Evolutionary conservation across 2,888 invertebrate species (phyloP).

Genomic region (Apotomis capreana): DNA sequence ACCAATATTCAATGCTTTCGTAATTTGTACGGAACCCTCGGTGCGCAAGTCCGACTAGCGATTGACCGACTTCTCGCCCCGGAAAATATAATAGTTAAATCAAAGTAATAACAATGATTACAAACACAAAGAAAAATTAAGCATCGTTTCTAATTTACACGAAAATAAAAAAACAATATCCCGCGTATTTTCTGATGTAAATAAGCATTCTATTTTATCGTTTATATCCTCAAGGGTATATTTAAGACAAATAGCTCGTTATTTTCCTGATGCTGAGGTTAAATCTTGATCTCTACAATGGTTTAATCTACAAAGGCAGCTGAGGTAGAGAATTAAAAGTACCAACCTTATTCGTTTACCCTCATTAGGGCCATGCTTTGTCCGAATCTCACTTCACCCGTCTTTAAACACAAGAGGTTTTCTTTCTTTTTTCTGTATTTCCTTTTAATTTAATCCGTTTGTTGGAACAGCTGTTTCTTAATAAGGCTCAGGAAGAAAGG

Average conservation of each 20-base stretch:
- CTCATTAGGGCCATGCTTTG: constrained; percentile 29
- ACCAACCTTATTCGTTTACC: constrained; percentile 28
- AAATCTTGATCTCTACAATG: constrained; percentile 24
- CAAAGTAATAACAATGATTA: no score
- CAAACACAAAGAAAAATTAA: no score
- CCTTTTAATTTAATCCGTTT: constrained; percentile 71
- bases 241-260: neutral
- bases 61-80: no score
- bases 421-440: constrained; percentile 50
- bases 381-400: constrained; percentile 27
- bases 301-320: constrained; percentile 24
- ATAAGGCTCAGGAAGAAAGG: constrained; percentile 51
- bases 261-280: constrained; percentile 1
- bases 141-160: no score
- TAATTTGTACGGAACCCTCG: no score
- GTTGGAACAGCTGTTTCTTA: constrained; percentile 69
- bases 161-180: neutral
- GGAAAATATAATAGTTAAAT: no score
- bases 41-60: no score
- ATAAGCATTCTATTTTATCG: neutral
- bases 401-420: constrained; percentile 40
- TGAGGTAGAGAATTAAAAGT: constrained; percentile 29
- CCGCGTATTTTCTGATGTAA: neutral
- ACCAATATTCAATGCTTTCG: no score
- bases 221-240: neutral